Evolutionary conservation across 2,888 invertebrate species (phyloP).

Genomic region (Patella ulyssiponensis): DNA sequence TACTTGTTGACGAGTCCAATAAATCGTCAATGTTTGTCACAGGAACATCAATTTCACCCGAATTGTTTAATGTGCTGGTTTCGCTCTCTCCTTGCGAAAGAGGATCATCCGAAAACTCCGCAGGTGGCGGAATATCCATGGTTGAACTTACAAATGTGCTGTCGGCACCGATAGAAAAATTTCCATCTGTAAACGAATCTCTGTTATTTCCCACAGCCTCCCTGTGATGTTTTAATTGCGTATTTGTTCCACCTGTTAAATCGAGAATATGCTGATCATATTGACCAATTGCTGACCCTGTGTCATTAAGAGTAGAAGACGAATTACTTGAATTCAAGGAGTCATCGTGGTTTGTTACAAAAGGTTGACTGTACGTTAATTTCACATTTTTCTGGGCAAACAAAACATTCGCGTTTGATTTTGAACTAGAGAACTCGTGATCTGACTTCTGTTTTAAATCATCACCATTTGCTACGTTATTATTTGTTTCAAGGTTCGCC

Average conservation of each 20-base stretch:
- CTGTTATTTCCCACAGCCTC: background rate
- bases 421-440: background rate
- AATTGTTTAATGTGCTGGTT: background rate
- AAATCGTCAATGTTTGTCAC: slow-evolving; percentile 59
- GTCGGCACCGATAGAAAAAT: background rate
- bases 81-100: background rate
- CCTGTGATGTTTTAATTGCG: background rate
- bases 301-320: slow-evolving; percentile 14
- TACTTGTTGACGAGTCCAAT: slow-evolving; percentile 26
- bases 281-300: slow-evolving; percentile 13
- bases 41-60: slow-evolving; percentile 27
- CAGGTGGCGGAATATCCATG: slow-evolving; percentile 52
- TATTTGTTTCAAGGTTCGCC: background rate
- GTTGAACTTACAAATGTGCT: background rate
- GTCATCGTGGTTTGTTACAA: slow-evolving; percentile 27
- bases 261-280: background rate
- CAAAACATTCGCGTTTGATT: slow-evolving; percentile 38
- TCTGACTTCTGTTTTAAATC: background rate
- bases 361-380: slow-evolving; percentile 39
- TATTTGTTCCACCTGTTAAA: background rate
- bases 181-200: background rate
- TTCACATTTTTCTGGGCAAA: slow-evolving; percentile 43
- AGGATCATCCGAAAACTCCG: slow-evolving; percentile 52
- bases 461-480: background rate
- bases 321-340: slow-evolving; percentile 37